phyloP scores from a whole-genome alignment of 2,888 invertebrate genomes.

The Erebia aethiops region DNA sequence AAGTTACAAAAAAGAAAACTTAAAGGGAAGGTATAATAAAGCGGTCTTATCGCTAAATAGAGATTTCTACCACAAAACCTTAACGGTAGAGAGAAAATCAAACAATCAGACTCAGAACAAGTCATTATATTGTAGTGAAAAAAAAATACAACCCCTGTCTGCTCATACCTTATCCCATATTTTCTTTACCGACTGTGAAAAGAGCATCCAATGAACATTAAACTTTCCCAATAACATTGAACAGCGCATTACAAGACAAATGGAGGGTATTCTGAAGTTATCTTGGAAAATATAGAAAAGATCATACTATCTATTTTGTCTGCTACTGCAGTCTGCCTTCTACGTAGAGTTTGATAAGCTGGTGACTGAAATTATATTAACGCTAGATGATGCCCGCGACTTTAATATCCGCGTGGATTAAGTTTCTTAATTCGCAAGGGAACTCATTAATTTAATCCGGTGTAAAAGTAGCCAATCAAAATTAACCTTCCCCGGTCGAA shows the following conservation, averaged over 20 bases:
- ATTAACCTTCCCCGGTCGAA: too few species aligned
- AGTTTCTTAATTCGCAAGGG: too few species aligned
- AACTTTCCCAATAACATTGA: slow-evolving; percentile 36
- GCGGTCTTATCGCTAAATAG: too few species aligned
- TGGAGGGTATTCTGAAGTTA: slow-evolving; percentile 17
- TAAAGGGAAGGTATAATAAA: too few species aligned
- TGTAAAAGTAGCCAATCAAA: too few species aligned
- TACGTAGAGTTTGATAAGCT: background rate
- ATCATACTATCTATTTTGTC: background rate
- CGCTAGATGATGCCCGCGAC: too few species aligned
- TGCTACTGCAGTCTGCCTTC: background rate
- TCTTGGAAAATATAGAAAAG: slow-evolving; percentile 3
- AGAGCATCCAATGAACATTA: slow-evolving; percentile 36
- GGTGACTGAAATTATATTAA: too few species aligned
- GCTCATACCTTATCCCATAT: background rate
- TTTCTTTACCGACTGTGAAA: background rate
- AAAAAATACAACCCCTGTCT: background rate
- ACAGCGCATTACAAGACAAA: slow-evolving; percentile 30
- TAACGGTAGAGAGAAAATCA: background rate
- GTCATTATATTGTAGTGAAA: background rate
- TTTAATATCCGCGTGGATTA: too few species aligned
- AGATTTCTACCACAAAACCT: too few species aligned
- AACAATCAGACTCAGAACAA: too few species aligned
- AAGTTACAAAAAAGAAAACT: too few species aligned
- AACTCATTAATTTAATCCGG: too few species aligned